Evolutionary conservation across 92 coral and sea anemone species (phyloP).

Genomic region (Phenganax subtilis): DNA sequence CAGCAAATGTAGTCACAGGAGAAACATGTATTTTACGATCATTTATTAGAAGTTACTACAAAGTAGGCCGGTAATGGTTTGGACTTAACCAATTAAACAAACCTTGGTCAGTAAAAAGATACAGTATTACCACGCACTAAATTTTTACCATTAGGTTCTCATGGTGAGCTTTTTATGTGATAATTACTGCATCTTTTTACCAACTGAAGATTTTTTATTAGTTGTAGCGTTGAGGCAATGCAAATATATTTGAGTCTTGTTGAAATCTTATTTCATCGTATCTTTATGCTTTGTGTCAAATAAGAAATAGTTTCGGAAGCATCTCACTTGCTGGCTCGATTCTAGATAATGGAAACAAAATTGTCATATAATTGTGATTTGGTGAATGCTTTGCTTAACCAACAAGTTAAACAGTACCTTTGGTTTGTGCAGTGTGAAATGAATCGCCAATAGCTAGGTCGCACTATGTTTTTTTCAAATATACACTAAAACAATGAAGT

Average conservation of each 20-base stretch:
- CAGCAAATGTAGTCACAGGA: no score
- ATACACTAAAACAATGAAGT: slow-evolving; percentile 43
- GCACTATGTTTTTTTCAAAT: slow-evolving; percentile 71
- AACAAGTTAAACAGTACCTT: slow-evolving; percentile 48
- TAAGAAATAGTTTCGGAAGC: slow-evolving; percentile 9
- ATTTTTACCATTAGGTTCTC: no score
- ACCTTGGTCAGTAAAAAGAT: no score
- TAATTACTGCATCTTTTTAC: no score
- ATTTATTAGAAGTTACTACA: no score
- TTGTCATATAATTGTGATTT: neutral
- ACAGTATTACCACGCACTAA: no score
- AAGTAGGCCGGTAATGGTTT: no score
- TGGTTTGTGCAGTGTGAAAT: slow-evolving; percentile 63
- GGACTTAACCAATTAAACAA: no score
- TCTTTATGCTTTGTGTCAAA: neutral
- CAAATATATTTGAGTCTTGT: neutral
- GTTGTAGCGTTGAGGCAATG: no score
- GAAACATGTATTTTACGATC: no score
- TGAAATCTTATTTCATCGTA: neutral
- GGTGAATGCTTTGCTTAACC: neutral
- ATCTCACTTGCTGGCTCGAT: slow-evolving; percentile 12
- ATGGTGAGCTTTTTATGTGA: no score
- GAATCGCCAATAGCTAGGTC: slow-evolving; percentile 79
- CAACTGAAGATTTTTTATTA: no score
- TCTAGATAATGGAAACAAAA: slow-evolving; percentile 1